A percentile compares a stretch with the other conserved stretches of the same genome.
Evolutionary conservation across 2,888 invertebrate genomes (phyloP).

Genomic region (Drymonia ruficornis): DNA sequence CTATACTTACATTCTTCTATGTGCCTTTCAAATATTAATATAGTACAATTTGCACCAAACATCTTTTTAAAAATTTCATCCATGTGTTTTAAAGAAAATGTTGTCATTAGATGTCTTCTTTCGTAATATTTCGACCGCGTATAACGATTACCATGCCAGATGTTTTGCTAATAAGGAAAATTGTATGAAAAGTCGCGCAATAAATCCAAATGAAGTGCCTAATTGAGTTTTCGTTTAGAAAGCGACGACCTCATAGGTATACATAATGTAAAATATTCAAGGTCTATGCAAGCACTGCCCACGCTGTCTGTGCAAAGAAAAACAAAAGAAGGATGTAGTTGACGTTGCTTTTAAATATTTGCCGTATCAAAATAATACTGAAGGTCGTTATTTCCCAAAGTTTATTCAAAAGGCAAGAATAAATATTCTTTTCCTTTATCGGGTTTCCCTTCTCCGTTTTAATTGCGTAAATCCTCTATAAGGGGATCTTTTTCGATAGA

Average conservation of each 20-base stretch:
- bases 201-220: not conserved
- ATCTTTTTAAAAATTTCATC: no score
- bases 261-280: not conserved
- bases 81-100: no score
- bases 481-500: conserved; percentile 61
- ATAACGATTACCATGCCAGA: not conserved
- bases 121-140: no score
- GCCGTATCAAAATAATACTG: not conserved
- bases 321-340: not conserved
- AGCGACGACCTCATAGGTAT: not conserved
- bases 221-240: not conserved
- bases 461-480: conserved; percentile 78
- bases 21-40: no score
- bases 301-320: no score
- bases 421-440: conserved; percentile 58
- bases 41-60: no score
- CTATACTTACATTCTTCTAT: not conserved
- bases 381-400: conserved; percentile 32
- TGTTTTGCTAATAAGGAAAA: not conserved
- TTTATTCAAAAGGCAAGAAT: conserved; percentile 57
- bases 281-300: no score
- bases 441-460: conserved; percentile 59
- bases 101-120: no score
- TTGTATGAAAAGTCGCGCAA: not conserved
- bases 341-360: not conserved